Evolutionary conservation across 2,888 invertebrate species (phyloP).

Genomic region (Agapostemon virescens): DNA sequence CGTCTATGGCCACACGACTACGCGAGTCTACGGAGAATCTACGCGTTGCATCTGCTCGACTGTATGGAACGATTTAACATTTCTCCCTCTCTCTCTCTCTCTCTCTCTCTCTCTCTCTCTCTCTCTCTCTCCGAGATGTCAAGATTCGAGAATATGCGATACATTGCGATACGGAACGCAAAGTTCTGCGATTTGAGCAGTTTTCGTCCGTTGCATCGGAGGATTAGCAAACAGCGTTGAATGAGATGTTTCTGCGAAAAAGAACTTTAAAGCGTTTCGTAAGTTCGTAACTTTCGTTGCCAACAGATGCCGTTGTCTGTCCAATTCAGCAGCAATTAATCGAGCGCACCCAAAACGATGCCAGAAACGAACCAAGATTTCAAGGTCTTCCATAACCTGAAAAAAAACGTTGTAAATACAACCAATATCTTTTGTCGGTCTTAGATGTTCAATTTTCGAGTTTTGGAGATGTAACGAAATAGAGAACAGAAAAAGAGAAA

Average conservation of each 20-base stretch:
- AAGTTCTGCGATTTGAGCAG: background rate
- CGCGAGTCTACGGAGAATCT: too few species aligned
- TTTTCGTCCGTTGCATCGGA: background rate
- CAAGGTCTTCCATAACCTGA: slow-evolving; percentile 60
- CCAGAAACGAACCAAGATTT: slow-evolving; percentile 69
- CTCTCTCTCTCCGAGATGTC: too few species aligned
- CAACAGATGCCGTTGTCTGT: slow-evolving; percentile 56
- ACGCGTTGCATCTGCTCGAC: too few species aligned
- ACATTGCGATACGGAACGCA: background rate
- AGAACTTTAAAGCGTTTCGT: slow-evolving; percentile 26
- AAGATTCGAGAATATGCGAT: too few species aligned
- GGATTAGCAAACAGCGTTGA: background rate
- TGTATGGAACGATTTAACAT: background rate
- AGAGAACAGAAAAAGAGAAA: background rate
- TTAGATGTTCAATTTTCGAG: background rate
- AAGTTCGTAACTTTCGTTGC: slow-evolving; percentile 48
- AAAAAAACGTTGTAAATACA: background rate
- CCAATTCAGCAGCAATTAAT: slow-evolving; percentile 57
- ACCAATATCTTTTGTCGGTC: too few species aligned
- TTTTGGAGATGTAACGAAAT: background rate
- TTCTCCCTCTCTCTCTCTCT: too few species aligned
- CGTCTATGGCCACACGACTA: too few species aligned
- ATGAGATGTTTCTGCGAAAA: background rate
- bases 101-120: too few species aligned
- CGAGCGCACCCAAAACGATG: slow-evolving; percentile 60